Base-by-base conservation (phyloP, 2,797 vertebrate species). In the Sebastes miniatus region DNA sequence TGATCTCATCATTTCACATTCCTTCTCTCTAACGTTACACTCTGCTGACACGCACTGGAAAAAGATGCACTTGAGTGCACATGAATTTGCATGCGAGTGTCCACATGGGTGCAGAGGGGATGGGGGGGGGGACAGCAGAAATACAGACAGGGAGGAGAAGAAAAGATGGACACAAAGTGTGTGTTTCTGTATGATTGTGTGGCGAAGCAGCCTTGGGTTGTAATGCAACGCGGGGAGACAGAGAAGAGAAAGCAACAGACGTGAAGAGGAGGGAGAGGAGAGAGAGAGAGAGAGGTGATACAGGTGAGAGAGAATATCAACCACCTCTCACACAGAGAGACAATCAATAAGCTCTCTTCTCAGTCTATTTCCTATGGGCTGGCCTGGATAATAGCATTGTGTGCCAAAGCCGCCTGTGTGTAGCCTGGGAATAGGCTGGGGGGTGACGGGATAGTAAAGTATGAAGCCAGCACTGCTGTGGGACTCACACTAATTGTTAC, bases 261-360 rank as follows among this genome's bases (percentile, higher is more conserved):
- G 56, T 62, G 84, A 86, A 83, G 74, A 61, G 62, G 14, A 24
- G 12, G 56, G 34, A 7, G 20, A 14, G 12, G 29, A 16, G 18
- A 9, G 18, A 8, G 43, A 8, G 43, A 16, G 34, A 36, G 34
- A 12, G 34, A 12, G 59, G 76, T 79, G 87, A 89, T 81, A 81
- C 83, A 90, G 87, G 90, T 89, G 90, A 88, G 86, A 71, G 81
- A 90, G 87, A 90, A 83, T 87, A 92, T 90, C 85, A 90, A 88
- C 80, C 73, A 79, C 83, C 86, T 89, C 88, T 88, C 92, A 88
- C 85, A 86, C 85, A 85, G 78, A 79, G 84, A 91, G 85, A 89
- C 86, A 91, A 94, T 94, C 93, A 90, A 94, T 94, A 93, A 90
- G 84, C 84, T 89, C 90, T 89, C 84, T 77, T 77, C 88, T 93